Percentiles rank a stretch among this genome's conserved stretches.
These are phyloP conservation scores for Sciurus vulgaris DNA, from an alignment of 2,797 vertebrate species.

Conservation along the genomic window DNA sequence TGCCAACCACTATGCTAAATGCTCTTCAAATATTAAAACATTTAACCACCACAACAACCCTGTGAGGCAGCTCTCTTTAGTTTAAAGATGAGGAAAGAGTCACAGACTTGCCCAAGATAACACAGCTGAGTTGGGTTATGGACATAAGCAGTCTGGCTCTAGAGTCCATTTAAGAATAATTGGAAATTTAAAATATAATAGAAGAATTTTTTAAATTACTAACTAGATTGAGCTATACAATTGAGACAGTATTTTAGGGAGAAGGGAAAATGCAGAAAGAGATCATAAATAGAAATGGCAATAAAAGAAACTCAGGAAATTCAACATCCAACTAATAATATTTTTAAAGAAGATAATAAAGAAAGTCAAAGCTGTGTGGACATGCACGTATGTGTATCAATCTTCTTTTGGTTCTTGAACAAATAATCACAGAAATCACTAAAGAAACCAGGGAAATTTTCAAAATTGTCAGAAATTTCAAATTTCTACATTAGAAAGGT, in stretches of 20 bases:
- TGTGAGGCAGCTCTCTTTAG: background rate
- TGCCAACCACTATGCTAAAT: background rate
- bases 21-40: background rate
- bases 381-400: background rate
- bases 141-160: background rate
- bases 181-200: conserved; percentile 28
- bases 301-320: background rate
- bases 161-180: background rate
- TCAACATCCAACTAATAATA: conserved; percentile 40
- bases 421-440: conserved; percentile 1
- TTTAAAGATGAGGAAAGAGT: conserved; percentile 15
- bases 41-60: background rate
- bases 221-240: background rate
- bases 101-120: background rate
- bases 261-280: background rate
- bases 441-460: background rate
- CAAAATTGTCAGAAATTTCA: background rate
- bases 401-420: background rate
- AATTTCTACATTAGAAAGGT: background rate
- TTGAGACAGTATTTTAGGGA: conserved; percentile 19
- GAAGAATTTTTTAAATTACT: background rate
- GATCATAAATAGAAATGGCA: background rate
- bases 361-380: background rate
- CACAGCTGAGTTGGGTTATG: background rate
- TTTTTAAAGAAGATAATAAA: background rate